Evolutionary conservation across 2,888 invertebrate species (phyloP).

Genomic region (Venusia cambrica): DNA sequence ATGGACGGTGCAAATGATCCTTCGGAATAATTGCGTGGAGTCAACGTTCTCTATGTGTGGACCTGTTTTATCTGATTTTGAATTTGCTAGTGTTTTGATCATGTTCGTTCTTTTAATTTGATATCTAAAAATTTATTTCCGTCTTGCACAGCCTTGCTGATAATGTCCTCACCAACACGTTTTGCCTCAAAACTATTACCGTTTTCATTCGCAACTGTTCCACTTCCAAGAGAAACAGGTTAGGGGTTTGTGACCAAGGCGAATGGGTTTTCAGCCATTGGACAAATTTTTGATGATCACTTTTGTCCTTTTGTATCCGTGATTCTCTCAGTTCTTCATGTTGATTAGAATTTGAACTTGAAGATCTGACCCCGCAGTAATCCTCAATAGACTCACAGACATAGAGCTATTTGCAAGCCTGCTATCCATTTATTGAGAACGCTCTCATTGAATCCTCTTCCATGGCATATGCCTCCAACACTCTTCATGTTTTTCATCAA

Average conservation of each 20-base stretch:
- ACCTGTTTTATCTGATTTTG: too few relatives aligned
- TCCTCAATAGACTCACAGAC: not conserved
- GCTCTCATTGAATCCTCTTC: slow-evolving; percentile 1
- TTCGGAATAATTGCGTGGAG: not conserved
- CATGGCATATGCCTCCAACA: not conserved
- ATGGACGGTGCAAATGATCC: not conserved
- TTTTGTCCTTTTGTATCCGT: not conserved
- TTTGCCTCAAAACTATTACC: not conserved
- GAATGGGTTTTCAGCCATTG: not conserved
- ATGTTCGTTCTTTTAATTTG: not conserved
- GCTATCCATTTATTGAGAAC: not conserved
- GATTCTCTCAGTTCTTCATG: not conserved
- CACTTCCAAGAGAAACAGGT: not conserved
- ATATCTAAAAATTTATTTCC: not conserved
- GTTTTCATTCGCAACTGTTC: not conserved
- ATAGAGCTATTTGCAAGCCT: not conserved
- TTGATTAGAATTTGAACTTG: not conserved
- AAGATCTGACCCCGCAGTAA: not conserved
- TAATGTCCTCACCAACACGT: not conserved
- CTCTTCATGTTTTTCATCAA: slow-evolving; percentile 1
- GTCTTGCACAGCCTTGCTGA: not conserved
- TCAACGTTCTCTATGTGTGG: not conserved
- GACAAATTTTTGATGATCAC: not conserved
- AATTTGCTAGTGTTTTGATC: not conserved
- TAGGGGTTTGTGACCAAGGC: not conserved